Evolutionary conservation across 2,888 invertebrate species (phyloP).

Genomic region (Troilus luridus): DNA sequence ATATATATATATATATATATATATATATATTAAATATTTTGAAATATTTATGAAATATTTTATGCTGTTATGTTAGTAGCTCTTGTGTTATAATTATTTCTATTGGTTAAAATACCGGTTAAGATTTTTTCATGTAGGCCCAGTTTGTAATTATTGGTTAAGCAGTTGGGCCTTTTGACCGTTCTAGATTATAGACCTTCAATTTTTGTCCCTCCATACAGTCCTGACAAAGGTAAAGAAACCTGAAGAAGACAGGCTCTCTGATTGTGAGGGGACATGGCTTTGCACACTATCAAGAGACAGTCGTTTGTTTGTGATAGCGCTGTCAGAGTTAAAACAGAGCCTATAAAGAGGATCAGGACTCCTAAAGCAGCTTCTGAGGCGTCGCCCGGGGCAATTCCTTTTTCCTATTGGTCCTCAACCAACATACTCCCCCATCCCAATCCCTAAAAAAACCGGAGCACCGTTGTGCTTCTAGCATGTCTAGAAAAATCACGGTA

Average conservation of each 20-base stretch:
- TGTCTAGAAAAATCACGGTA: not conserved
- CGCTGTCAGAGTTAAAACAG: slow-evolving; percentile 7
- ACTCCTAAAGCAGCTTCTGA: slow-evolving; percentile 13
- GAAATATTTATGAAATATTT: too few species aligned
- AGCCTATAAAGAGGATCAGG: slow-evolving; percentile 24
- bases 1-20: too few species aligned
- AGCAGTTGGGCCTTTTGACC: not conserved
- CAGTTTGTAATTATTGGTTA: not conserved
- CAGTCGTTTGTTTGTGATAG: slow-evolving; percentile 51
- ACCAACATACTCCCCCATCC: not conserved
- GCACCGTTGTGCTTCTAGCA: not conserved
- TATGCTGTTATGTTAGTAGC: too few species aligned
- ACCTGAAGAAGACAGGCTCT: not conserved
- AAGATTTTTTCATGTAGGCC: too few species aligned
- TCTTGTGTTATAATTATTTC: too few species aligned
- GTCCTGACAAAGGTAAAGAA: not conserved
- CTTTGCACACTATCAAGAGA: not conserved
- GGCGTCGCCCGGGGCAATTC: not conserved
- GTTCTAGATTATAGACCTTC: not conserved
- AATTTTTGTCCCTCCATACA: not conserved
- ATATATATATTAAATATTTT: too few species aligned
- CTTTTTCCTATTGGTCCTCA: slow-evolving; percentile 16
- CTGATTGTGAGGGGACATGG: not conserved
- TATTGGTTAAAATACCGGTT: too few species aligned
- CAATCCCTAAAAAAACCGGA: not conserved